These are phyloP conservation scores for Physella acuta DNA, from an alignment of 1,140 invertebrate species.

Conservation along the genomic window DNA sequence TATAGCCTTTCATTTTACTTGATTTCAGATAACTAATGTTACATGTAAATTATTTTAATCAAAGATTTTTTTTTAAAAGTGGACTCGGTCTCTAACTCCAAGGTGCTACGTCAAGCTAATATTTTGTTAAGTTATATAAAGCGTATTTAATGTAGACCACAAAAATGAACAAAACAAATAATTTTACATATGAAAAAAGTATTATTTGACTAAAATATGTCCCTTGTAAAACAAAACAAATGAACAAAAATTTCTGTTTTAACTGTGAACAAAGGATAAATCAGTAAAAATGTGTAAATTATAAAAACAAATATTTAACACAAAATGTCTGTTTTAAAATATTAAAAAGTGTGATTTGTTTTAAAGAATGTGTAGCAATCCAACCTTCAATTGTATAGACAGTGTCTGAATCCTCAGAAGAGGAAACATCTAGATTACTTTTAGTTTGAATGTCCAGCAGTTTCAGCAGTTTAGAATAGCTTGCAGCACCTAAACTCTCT, in stretches of 20 bases:
- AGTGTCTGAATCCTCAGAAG: conserved; percentile 13
- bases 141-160: neutral
- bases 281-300: neutral
- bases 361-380: neutral
- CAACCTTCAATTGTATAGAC: conserved; percentile 18
- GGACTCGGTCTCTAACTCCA: neutral
- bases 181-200: neutral
- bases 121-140: neutral
- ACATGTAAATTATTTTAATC: neutral
- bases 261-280: too few relatives aligned
- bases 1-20: neutral
- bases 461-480: conserved; percentile 15
- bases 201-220: neutral
- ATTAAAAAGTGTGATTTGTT: neutral
- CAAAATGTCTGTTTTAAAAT: neutral
- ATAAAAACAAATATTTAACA: neutral
- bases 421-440: neutral
- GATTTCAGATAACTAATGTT: neutral
- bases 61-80: neutral
- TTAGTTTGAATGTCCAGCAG: conserved; percentile 8
- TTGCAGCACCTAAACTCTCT: conserved; percentile 17
- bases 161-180: neutral
- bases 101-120: neutral
- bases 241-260: neutral
- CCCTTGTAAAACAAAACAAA: neutral